phyloP scores from a whole-genome alignment of 2,888 invertebrate genomes.

The Hypolimnas misippus region DNA sequence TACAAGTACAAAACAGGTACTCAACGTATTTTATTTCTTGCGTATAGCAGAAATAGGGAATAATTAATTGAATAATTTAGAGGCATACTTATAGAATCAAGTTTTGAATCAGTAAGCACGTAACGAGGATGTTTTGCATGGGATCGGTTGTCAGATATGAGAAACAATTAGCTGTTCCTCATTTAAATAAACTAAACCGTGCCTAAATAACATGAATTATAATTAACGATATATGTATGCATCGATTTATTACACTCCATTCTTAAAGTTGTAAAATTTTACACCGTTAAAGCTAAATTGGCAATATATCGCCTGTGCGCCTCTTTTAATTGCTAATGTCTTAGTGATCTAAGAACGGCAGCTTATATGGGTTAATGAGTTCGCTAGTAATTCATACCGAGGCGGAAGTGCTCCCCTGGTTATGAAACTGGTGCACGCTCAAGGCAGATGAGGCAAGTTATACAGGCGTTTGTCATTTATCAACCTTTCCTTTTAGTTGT shows the following conservation, averaged over 20 bases:
- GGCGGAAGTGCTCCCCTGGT: conserved; percentile 59
- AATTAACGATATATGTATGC: not conserved
- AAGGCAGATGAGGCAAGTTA: conserved; percentile 40
- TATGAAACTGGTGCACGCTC: conserved; percentile 41
- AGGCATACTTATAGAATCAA: conserved; percentile 22
- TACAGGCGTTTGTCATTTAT: conserved; percentile 39
- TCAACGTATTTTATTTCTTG: conserved; percentile 36
- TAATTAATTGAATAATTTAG: conserved; percentile 41
- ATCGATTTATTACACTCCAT: not conserved
- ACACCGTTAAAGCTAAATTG: conserved; percentile 26
- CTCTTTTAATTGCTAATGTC: conserved; percentile 75
- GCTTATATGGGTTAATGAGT: conserved; percentile 79
- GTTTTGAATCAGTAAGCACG: conserved; percentile 7
- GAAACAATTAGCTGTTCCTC: not conserved
- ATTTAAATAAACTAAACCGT: not conserved
- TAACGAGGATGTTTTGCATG: not conserved
- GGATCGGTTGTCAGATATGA: not conserved
- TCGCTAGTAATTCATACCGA: conserved; percentile 74
- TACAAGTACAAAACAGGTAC: conserved; percentile 46
- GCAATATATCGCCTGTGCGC: conserved; percentile 52
- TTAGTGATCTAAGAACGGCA: conserved; percentile 63
- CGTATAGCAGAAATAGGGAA: conserved; percentile 26
- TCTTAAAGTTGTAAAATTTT: not conserved
- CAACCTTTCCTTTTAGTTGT: conserved; percentile 38
- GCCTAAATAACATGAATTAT: too few species aligned